Evolutionary conservation across 2,113 vertebrate genomes (phyloP).

Genomic region (Paramisgurnus dabryanus): DNA sequence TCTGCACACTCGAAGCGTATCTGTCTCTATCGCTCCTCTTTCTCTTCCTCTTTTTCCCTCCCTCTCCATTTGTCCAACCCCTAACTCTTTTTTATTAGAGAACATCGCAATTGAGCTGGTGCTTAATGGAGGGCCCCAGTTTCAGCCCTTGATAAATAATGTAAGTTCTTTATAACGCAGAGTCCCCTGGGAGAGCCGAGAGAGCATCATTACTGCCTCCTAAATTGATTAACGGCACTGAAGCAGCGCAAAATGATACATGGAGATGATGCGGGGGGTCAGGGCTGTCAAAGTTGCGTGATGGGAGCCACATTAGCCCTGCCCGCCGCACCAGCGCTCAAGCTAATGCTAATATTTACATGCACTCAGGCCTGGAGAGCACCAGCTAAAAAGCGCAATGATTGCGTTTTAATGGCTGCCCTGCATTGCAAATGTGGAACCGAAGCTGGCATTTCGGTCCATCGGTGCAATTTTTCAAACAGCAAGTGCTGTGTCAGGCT

Average conservation of each 20-base stretch:
- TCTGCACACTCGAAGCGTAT: background rate
- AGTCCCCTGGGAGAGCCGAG: conserved; percentile 85
- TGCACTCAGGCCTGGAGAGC: conserved; percentile 49
- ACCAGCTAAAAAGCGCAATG: conserved; percentile 5
- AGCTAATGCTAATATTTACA: conserved; percentile 52
- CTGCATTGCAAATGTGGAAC: conserved; percentile 22
- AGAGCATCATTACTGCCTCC: conserved; percentile 99
- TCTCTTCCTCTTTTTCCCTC: conserved; percentile 45
- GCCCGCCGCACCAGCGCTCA: conserved; percentile 25
- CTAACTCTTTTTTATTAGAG: conserved; percentile 67
- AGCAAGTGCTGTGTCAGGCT: conserved; percentile 1
- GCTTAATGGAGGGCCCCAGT: conserved; percentile 91
- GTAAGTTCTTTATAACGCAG: conserved; percentile 95
- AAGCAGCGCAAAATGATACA: conserved; percentile 97
- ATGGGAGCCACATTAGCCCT: conserved; percentile 78
- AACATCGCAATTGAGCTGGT: conserved; percentile 83
- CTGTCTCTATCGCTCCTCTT: conserved; percentile 45
- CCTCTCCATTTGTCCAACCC: conserved; percentile 62
- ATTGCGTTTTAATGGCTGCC: conserved; percentile 46
- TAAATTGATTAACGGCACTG: conserved; percentile 99
- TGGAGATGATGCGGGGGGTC: conserved; percentile 84
- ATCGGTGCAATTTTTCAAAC: conserved; percentile 33
- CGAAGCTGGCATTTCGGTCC: conserved; percentile 30
- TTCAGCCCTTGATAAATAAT: conserved; percentile 99
- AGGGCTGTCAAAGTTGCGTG: conserved; percentile 80